A percentile compares a stretch with the other conserved stretches of the same genome.
Conservation (phyloP, 2,888 invertebrate species). For the Pseudolycoriella hygida region DNA sequence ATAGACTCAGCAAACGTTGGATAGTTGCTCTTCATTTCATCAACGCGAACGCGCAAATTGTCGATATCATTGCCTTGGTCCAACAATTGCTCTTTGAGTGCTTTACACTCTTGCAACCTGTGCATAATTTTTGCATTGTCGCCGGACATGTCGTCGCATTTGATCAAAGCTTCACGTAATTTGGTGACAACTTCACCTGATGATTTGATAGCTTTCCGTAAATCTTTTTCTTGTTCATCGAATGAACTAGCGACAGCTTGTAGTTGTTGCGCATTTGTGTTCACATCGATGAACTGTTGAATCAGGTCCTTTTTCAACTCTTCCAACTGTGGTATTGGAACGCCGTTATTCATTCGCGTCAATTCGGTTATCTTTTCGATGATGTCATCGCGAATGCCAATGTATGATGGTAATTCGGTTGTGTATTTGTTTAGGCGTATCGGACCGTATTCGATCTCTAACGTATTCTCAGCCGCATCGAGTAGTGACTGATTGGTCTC, state of each 20-base stretch:
- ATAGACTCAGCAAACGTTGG: constrained; percentile 62
- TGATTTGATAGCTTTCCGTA: constrained; percentile 53
- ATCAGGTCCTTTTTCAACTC: constrained; percentile 48
- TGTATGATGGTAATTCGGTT: constrained; percentile 65
- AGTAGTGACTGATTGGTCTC: constrained; percentile 63
- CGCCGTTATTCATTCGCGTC: constrained; percentile 51
- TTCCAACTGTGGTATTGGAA: constrained; percentile 46
- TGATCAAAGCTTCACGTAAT: constrained; percentile 66
- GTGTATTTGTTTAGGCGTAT: constrained; percentile 65
- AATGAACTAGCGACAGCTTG: constrained; percentile 54
- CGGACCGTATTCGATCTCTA: constrained; percentile 66
- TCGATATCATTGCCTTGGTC: constrained; percentile 48
- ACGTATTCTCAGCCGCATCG: constrained; percentile 54
- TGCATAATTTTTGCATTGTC: constrained; percentile 68
- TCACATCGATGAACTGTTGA: constrained; percentile 59
- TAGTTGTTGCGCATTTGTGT: constrained; percentile 53
- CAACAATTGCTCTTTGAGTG: constrained; percentile 51
- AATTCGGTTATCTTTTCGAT: constrained; percentile 65
- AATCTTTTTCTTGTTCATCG: constrained; percentile 52
- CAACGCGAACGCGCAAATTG: constrained; percentile 47
- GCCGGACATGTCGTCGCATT: constrained; percentile 79
- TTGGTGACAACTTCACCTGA: constrained; percentile 51
- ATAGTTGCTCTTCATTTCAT: constrained; percentile 52
- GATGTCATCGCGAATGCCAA: constrained; percentile 59
- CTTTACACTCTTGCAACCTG: constrained; percentile 56